A percentile compares a stretch with the other conserved stretches of the same genome.
Evolutionary conservation across 1,140 invertebrate genomes (phyloP).

Genomic region (Meteorus sp.): DNA sequence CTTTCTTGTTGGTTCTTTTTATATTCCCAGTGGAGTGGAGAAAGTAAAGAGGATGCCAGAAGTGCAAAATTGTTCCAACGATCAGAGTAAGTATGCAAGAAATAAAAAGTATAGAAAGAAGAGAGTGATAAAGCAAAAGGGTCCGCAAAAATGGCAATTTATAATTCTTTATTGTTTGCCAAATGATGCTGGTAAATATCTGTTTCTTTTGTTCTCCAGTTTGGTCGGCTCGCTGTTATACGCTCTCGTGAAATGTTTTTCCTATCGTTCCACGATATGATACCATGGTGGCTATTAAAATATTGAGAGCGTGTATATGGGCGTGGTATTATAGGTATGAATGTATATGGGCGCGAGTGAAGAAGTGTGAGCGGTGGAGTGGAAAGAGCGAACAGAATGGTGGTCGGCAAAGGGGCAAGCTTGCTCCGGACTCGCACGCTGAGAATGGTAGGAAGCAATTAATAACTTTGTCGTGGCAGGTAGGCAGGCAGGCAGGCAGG

Average conservation of each 20-base stretch:
- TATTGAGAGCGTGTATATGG: constrained; percentile 11
- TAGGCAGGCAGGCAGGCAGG: constrained; percentile 30
- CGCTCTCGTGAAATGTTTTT: too few relatives aligned
- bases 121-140: neutral
- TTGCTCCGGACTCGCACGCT: constrained; percentile 24
- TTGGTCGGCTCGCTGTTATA: too few relatives aligned
- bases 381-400: constrained; percentile 17
- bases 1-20: neutral
- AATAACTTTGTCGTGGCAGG: constrained; percentile 54
- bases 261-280: too few relatives aligned
- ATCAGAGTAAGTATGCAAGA: too few relatives aligned
- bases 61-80: too few relatives aligned
- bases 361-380: constrained; percentile 23
- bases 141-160: too few relatives aligned
- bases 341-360: neutral
- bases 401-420: constrained; percentile 16
- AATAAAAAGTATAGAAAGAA: neutral
- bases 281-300: too few relatives aligned
- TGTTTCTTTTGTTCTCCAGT: too few relatives aligned
- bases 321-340: neutral
- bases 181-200: too few relatives aligned
- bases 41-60: neutral
- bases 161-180: neutral
- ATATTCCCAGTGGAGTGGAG: constrained; percentile 2
- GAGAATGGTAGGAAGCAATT: constrained; percentile 55